These are phyloP conservation scores for Steatornis caripensis DNA, from an alignment of 2,113 vertebrate genomes.

Conservation along the genomic window DNA sequence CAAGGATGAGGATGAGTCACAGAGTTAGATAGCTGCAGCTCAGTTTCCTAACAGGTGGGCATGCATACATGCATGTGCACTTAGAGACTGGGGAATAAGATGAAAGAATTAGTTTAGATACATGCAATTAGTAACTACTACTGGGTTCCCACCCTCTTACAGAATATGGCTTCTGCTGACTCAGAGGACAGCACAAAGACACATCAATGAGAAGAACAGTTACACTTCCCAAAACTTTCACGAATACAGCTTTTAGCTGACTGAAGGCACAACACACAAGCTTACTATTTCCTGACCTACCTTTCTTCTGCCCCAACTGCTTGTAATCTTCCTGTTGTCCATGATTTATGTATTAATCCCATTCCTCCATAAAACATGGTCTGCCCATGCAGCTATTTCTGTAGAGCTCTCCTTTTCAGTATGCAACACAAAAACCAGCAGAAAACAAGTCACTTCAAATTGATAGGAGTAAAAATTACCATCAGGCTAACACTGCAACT, in stretches of 20 bases:
- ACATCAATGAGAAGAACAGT: neutral
- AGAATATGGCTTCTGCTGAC: neutral
- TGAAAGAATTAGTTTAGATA: neutral
- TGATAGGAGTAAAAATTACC: neutral
- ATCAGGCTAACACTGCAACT: neutral
- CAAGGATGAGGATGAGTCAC: neutral
- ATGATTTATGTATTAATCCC: neutral
- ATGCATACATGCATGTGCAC: rapidly evolving
- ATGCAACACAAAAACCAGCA: neutral
- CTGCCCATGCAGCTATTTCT: neutral
- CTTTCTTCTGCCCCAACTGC: neutral
- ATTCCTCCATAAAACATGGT: neutral
- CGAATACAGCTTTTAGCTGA: neutral
- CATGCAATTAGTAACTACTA: neutral
- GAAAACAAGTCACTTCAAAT: neutral
- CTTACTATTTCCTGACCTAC: neutral
- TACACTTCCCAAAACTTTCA: neutral
- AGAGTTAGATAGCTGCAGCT: neutral
- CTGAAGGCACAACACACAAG: neutral
- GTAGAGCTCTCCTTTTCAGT: neutral
- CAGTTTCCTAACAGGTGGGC: neutral
- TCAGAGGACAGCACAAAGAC: neutral
- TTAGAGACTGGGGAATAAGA: rapidly evolving
- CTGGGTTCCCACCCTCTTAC: rapidly evolving
- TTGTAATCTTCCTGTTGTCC: neutral